Evolutionary conservation across 2,888 invertebrate genomes (phyloP).

Genomic region (Orchesella flavescens): DNA sequence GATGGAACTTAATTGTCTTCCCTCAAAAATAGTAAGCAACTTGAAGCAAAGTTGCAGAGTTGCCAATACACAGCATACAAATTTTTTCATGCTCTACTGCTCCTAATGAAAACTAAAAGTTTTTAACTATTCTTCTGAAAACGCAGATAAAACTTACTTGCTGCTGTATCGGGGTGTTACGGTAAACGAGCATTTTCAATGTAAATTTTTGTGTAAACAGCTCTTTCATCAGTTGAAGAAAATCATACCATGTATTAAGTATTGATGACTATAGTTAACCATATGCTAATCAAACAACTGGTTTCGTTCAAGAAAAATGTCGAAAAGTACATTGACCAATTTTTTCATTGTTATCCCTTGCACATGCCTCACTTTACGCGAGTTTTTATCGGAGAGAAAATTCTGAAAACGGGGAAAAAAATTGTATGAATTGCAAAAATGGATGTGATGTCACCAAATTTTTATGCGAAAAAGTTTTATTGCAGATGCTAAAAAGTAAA

Average conservation of each 20-base stretch:
- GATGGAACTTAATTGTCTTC: conserved; percentile 59
- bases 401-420: too few species aligned
- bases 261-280: background rate
- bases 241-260: conserved; percentile 13
- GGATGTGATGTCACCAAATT: background rate
- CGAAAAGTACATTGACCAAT: conserved; percentile 42
- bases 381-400: too few species aligned
- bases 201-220: conserved; percentile 35
- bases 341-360: background rate
- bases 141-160: background rate
- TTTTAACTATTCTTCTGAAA: background rate
- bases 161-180: background rate
- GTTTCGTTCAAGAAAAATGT: background rate
- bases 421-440: background rate
- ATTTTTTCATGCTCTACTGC: conserved; percentile 38
- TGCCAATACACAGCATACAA: conserved; percentile 32
- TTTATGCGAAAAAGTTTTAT: conserved; percentile 13
- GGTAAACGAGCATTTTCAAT: background rate
- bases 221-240: conserved; percentile 13
- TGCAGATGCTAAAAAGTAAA: background rate
- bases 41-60: conserved; percentile 25
- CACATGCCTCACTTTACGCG: too few species aligned
- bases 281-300: background rate
- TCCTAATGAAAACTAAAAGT: conserved; percentile 5
- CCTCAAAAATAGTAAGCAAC: conserved; percentile 37